Evolutionary conservation across 1,140 invertebrate genomes (phyloP), one percentile per base, ranked within the genome.

Genomic region (Drosophila micromelanica): DNA sequence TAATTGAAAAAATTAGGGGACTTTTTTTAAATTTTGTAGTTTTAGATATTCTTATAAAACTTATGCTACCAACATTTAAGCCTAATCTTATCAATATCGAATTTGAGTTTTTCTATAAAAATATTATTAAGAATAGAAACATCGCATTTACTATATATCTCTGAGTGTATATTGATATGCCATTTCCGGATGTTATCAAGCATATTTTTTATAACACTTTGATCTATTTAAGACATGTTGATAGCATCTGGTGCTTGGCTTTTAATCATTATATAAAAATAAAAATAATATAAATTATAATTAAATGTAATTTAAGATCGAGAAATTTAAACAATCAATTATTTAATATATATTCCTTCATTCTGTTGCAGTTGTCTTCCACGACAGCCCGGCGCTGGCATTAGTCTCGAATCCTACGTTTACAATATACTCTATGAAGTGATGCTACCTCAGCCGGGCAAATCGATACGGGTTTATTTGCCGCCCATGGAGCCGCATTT

Each of bases 341-440:
- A 17, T 17, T 17, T 17, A 1, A 17, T 17, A 17, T 17, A 17
- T 17, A 17, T 17, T 17, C 9, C 54, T 1, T 9, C 0, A 8
- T n/a, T 17, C 30, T 30, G 20, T 63, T 93, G 27, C 76, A 96
- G 95, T 92, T 96, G 95, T 93, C 94, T 96, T 92, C 95, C 95
- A 74, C 94, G 95, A 78, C 94, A 95, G 87, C 95, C 95, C 5
- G 94, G 95, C 12, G 94, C 95, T 54, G 94, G 95, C 40, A 93
- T 96, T 17, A 96, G 96, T 85, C 93, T 99, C 38, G 98, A 99
- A 92, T 97, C 96, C 37, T 98, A 98, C 93, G 96, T 99, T 0
- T 98, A 98, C 92, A 99, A 99, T 93, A 93, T 99, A 56, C 93
- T 99, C 5, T 98, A 98, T 93, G 98, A 99, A 93, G 96, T 99